Percentiles rank a stretch among this genome's conserved stretches.
These are phyloP conservation scores for Drosophila ironensis DNA, from an alignment of 1,140 invertebrate species.

Conservation along the genomic window DNA sequence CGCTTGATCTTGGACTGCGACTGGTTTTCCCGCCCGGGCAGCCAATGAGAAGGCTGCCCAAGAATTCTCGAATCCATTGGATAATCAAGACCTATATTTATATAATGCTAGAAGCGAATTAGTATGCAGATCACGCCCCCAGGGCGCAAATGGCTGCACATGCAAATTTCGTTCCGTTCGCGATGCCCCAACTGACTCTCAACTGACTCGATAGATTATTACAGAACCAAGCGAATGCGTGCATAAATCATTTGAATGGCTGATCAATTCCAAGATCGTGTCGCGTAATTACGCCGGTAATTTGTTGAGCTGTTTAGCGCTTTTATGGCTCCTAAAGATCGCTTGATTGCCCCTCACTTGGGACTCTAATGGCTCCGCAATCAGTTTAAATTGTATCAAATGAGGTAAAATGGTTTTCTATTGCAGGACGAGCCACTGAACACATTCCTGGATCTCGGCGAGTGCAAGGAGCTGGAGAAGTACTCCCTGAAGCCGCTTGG, in stretches of 20 bases:
- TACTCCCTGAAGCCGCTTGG: conserved; percentile 84
- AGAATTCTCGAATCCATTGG: conserved; percentile 24
- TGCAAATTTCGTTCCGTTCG: conserved; percentile 54
- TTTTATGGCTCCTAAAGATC: conserved; percentile 10
- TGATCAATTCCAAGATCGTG: conserved; percentile 40
- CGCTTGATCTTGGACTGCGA: conserved; percentile 26
- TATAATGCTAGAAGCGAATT: conserved; percentile 18
- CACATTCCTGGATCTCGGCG: conserved; percentile 84
- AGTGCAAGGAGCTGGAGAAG: conserved; percentile 85
- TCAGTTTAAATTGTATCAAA: conserved; percentile 1
- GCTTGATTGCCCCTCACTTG: neutral
- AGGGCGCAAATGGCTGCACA: neutral
- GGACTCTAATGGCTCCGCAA: neutral
- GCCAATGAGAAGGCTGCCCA: conserved; percentile 19
- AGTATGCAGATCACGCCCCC: conserved; percentile 28
- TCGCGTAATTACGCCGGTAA: conserved; percentile 37
- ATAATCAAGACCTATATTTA: conserved; percentile 30
- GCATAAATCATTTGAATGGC: conserved; percentile 54
- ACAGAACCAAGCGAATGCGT: conserved; percentile 32
- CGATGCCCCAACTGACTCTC: conserved; percentile 25
- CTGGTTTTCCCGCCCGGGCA: conserved; percentile 4
- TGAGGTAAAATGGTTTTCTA: too few relatives aligned
- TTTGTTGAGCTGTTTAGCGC: conserved; percentile 39
- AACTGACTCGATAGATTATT: conserved; percentile 48
- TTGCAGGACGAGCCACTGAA: conserved; percentile 87